A percentile compares a stretch with the other conserved stretches of the same genome.
phyloP scores from a whole-genome alignment of 2,888 invertebrate species.

The Leucoma salicis region DNA sequence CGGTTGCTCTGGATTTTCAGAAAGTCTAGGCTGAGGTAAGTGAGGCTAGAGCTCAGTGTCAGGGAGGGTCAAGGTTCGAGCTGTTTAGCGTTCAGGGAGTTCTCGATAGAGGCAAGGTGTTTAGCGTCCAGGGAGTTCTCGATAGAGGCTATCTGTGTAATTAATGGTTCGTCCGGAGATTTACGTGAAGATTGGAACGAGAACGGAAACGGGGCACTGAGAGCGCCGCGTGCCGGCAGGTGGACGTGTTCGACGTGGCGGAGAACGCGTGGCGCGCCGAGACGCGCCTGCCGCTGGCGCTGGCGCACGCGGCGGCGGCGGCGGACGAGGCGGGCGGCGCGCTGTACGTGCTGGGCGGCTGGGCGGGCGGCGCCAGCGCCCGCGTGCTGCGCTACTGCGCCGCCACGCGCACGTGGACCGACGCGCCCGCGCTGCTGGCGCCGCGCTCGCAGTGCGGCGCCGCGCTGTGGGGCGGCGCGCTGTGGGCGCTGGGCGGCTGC shows the following conservation, averaged over 20 bases:
- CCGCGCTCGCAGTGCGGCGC: slow-evolving; percentile 91
- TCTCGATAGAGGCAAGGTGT: too few species aligned
- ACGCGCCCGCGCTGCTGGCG: slow-evolving; percentile 84
- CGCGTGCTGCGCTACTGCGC: slow-evolving; percentile 89
- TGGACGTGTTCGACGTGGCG: slow-evolving; percentile 14
- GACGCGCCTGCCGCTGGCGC: slow-evolving; percentile 73
- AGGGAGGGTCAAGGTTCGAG: too few species aligned
- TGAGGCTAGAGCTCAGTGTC: too few species aligned
- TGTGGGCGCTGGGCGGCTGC: slow-evolving; percentile 93
- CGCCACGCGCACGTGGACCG: slow-evolving; percentile 83
- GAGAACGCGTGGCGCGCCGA: slow-evolving; percentile 27
- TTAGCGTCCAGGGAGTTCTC: too few species aligned
- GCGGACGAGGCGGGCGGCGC: slow-evolving; percentile 82
- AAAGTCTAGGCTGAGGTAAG: too few species aligned
- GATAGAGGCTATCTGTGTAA: too few species aligned
- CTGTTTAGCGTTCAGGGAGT: too few species aligned
- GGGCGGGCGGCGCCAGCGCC: slow-evolving; percentile 83
- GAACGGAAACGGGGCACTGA: too few species aligned
- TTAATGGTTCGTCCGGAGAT: too few species aligned
- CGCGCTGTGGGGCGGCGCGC: slow-evolving; percentile 84
- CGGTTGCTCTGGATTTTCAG: too few species aligned
- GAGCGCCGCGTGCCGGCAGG: too few species aligned
- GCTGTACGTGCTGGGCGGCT: slow-evolving; percentile 82
- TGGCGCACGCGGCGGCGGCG: slow-evolving; percentile 87
- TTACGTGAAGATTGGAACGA: too few species aligned